These are phyloP conservation scores for Eudyptes chrysolophus DNA, from an alignment of 2,113 vertebrate genomes.

Conservation along the genomic window DNA sequence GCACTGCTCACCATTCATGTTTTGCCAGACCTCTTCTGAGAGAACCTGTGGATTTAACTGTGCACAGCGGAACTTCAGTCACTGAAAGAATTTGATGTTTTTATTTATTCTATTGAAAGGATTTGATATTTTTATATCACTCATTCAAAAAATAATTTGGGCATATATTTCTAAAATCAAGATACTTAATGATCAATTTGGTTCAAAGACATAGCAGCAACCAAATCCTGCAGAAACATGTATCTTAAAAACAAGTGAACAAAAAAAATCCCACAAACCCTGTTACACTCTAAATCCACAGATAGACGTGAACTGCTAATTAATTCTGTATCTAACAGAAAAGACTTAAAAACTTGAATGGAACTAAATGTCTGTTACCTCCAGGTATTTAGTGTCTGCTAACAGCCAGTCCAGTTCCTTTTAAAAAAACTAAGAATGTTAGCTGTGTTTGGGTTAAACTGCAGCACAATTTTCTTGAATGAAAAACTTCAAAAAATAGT, in stretches of 20 bases:
- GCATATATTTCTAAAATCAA: conserved; percentile 16
- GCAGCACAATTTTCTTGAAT: conserved; percentile 22
- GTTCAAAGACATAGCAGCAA: not conserved
- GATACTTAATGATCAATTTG: not conserved
- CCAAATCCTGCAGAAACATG: not conserved
- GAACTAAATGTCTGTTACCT: conserved; percentile 87
- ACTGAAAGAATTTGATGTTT: not conserved
- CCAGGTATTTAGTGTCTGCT: conserved; percentile 79
- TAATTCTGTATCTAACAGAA: conserved; percentile 69
- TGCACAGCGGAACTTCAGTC: conserved; percentile 54
- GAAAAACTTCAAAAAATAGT: not conserved
- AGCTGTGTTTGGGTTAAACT: conserved; percentile 39
- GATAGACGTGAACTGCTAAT: conserved; percentile 66
- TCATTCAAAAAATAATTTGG: not conserved
- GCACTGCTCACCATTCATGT: conserved; percentile 79
- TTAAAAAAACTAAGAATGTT: conserved; percentile 64
- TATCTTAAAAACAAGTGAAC: not conserved
- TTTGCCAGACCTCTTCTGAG: conserved; percentile 72
- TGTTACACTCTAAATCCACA: conserved; percentile 81
- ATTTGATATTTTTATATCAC: not conserved
- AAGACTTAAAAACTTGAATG: conserved; percentile 66
- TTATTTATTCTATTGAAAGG: not conserved
- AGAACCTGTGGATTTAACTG: conserved; percentile 81
- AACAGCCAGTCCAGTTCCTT: conserved; percentile 77
- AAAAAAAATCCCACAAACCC: not conserved